Evolutionary conservation across 2,797 vertebrate genomes (phyloP), one percentile per base, ranked within the genome.

Genomic region (Sebastes steindachneri): DNA sequence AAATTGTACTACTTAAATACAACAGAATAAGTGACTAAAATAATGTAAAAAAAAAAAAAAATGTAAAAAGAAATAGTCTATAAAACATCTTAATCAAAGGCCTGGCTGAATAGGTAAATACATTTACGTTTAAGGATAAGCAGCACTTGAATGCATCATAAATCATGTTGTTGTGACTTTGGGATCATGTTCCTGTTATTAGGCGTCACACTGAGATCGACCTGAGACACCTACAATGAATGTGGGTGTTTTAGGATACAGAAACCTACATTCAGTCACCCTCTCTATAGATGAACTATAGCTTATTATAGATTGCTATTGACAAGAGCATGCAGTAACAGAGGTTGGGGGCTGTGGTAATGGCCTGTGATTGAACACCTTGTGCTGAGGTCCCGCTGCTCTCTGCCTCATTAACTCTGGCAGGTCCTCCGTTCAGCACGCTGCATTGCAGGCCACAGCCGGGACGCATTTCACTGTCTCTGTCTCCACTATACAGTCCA

Each of bases 321-420:
- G 92, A 94, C 90, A 83, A 25, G 84, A 83, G 88, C 85, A 64
- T 65, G 86, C 76, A 74, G 91, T 85, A 83, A 74, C 80, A 79
- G 88, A 83, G 90, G 92, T 85, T 68, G 90, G 86, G 91, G 90
- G 83, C 87, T 78, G 84, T 55, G 82, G 87, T 94, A 93, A 94
- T 94, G 90, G 92, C 84, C 90, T 91, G 89, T 93, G 92, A 94
- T 94, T 94, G 92, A 94, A 95, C 93, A 92, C 93, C 88, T 88
- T 85, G 91, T 86, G 92, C 90, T 66, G 83, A 83, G 85, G 91
- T 93, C 91, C 91, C 65, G 91, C 89, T 91, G 90, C 92, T 92
- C 90, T 84, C 88, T 87, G 93, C 91, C 94, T 94, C 93, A 93
- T 95, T 95, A 95, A 89, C 93, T 92, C 89, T 90, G 90, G 86